Percentiles rank a stretch among this genome's conserved stretches.
Conservation (phyloP, 2,888 invertebrate genomes). For the Chelonus formosanus region DNA sequence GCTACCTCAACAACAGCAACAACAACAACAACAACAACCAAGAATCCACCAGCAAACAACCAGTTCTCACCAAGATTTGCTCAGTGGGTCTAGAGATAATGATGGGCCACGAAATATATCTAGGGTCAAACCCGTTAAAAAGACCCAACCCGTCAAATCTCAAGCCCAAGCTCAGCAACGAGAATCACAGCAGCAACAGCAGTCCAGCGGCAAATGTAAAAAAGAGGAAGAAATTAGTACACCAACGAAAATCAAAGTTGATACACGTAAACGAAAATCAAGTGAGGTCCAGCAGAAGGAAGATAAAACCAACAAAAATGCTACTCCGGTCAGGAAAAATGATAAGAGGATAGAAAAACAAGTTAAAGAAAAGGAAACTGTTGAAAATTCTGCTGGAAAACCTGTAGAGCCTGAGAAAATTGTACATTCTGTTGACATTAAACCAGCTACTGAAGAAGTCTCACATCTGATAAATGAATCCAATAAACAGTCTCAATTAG, state of each 20-base stretch:
- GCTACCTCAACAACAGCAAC: conserved; percentile 35
- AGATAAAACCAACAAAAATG: conserved; percentile 58
- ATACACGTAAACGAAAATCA: conserved; percentile 63
- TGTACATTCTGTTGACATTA: conserved; percentile 1
- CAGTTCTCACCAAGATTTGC: conserved; percentile 55
- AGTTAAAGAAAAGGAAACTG: conserved; percentile 32
- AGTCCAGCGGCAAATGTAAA: conserved; percentile 61
- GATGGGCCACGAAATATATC: conserved; percentile 62
- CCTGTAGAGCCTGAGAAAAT: conserved; percentile 37
- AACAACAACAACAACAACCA: conserved; percentile 21
- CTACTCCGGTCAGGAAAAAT: conserved; percentile 57
- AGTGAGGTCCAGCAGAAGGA: conserved; percentile 55
- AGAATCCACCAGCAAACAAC: conserved; percentile 34
- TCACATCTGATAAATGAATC: conserved; percentile 28
- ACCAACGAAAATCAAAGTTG: conserved; percentile 62
- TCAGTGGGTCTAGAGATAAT: conserved; percentile 63
- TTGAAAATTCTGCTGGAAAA: conserved; percentile 24
- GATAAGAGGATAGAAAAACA: conserved; percentile 54
- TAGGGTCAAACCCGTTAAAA: conserved; percentile 61
- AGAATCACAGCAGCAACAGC: conserved; percentile 45
- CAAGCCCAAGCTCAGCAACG: conserved; percentile 60
- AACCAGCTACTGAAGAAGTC: conserved; percentile 19
- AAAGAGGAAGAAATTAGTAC: conserved; percentile 48
- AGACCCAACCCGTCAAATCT: conserved; percentile 50
- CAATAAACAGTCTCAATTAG: conserved; percentile 32